phyloP scores from a whole-genome alignment of 2,113 vertebrate genomes.

The Nymphicus hollandicus region DNA sequence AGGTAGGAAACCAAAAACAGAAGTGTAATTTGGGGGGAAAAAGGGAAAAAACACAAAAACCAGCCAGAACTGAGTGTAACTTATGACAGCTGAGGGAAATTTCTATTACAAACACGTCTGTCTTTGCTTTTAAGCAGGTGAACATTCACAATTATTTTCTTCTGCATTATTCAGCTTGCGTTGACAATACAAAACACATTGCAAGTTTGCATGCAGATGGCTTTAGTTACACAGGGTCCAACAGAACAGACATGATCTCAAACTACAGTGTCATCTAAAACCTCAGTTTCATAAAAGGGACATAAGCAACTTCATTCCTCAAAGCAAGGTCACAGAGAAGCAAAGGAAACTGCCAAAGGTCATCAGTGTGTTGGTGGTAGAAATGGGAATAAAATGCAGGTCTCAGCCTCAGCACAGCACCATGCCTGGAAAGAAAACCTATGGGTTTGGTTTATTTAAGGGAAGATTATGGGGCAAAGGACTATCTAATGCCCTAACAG shows the following conservation, averaged over 20 bases:
- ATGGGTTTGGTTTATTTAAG: background rate
- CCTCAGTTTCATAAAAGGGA: background rate
- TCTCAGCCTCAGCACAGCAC: background rate
- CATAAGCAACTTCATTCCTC: background rate
- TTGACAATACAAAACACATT: background rate
- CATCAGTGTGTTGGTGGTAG: background rate
- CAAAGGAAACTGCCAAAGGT: background rate
- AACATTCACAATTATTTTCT: background rate
- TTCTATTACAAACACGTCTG: background rate
- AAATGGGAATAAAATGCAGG: background rate
- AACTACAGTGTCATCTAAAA: background rate
- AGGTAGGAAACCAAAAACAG: background rate
- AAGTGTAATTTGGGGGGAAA: background rate
- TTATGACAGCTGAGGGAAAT: background rate
- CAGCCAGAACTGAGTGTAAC: background rate
- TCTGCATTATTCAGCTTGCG: background rate
- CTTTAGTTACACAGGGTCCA: background rate
- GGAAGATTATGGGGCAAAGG: background rate
- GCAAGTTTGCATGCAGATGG: background rate
- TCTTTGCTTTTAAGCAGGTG: background rate
- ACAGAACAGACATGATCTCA: background rate
- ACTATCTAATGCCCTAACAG: background rate
- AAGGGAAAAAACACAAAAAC: fast-evolving
- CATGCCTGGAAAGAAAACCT: background rate
- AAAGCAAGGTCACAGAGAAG: background rate